Base-by-base conservation (phyloP, 1,140 invertebrate species). In the Leptinotarsa texana region DNA sequence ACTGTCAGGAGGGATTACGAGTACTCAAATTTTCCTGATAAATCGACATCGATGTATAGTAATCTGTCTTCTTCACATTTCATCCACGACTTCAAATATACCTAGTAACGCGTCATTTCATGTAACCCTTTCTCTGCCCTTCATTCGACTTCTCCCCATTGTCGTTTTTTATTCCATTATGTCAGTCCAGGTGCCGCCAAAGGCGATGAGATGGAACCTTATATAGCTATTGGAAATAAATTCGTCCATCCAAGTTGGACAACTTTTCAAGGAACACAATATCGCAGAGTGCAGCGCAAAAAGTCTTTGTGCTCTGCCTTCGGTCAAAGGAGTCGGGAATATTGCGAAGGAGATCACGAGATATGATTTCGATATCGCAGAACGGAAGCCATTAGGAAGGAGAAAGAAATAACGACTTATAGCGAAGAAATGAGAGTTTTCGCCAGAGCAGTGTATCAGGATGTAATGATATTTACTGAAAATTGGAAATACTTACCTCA, bases 341-440 rank as follows among this genome's bases (percentile, higher is more conserved):
- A 81, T 80, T 80, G 79, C 69, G 77, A 77, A 62, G 47, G 42
- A 76, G 78, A 80, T 79, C 79, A 75, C 51, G 72, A 74, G 80
- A 82, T 80, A 80, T 82, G 80, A 82, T 80, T 80, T 77, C 78
- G 78, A 80, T 80, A 79, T 79, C 78, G 77, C 78, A 78, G 79
- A 78, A 79, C 79, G 79, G 80, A 81, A 81, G 75, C 80, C 76
- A 82, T 80, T 82, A 82, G 76, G 77, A 75, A 79, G 80, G 77
- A 77, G 75, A 62, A 75, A 66, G 21, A 73, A 67, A 78, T 78
- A 78, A 78, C 75, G 74, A 78, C 75, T 68, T 75, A 42, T 42
- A 11, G 33, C 33, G 0, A 42, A 42, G 8, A 42, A 42, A 42
- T 42, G 33, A 42, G 33, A 42, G 11, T 42, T 42, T 42, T 42